Conservation (phyloP, 2,113 vertebrate genomes). For the Onychorhynchus coronatus region DNA sequence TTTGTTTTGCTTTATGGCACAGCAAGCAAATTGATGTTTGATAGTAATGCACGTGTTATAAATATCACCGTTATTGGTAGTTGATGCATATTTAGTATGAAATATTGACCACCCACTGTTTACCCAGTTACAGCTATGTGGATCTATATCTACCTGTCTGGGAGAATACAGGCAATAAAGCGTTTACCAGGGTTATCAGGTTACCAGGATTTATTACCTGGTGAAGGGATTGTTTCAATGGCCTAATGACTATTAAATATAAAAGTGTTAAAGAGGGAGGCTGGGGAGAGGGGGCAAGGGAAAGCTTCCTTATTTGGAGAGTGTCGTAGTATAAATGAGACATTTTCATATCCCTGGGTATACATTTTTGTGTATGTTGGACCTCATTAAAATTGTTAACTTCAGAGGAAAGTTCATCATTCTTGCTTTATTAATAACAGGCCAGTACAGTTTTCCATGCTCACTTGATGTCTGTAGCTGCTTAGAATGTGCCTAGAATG, state of each 20-base stretch:
- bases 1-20: not conserved
- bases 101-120: conserved; percentile 16
- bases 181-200: not conserved
- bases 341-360: conserved; percentile 32
- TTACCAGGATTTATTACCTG: not conserved
- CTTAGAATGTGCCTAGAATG: conserved; percentile 13
- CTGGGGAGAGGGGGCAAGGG: not conserved
- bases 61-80: not conserved
- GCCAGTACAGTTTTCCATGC: not conserved
- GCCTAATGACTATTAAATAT: not conserved
- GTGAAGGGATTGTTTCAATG: not conserved
- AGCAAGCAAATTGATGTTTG: not conserved
- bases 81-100: conserved; percentile 25
- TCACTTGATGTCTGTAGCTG: conserved; percentile 10
- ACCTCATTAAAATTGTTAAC: conserved; percentile 68
- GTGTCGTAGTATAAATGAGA: not conserved
- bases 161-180: not conserved
- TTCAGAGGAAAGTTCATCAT: conserved; percentile 35
- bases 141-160: not conserved
- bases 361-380: not conserved
- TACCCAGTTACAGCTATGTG: not conserved
- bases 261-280: not conserved
- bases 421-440: conserved; percentile 28
- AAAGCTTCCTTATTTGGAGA: conserved; percentile 60
- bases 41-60: not conserved